Base-by-base conservation (phyloP, 2,888 invertebrate species). In the Campoletis raptor region DNA sequence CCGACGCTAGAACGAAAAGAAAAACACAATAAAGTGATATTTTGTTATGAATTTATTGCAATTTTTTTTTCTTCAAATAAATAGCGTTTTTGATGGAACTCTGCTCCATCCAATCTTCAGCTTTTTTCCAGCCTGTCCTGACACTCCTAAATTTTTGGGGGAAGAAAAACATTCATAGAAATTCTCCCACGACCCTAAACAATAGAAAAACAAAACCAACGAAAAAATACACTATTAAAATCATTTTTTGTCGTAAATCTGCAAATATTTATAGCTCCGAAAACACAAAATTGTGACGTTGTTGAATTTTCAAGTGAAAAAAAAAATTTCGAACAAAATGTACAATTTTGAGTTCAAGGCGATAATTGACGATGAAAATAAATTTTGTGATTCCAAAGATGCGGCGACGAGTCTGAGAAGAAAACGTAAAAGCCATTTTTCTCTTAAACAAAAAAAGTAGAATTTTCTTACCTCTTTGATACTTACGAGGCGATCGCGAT, bases 11-110 rank as follows among this genome's bases (percentile, higher is more conserved):
- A 73, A 77, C 15, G 40, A 54, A 81, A 30, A 83, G 54, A 66
- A 83, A 81, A 82, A 79, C 69, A 81, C 61, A 61, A 86, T 83
- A 83, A 84, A 84, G 74, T 84, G 81, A 84, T 86, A 86, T 86
- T 86, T 86, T 86, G 81, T 86, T 78, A 86, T 30, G 69, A 57
- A 48, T 86, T 86, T 84, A 86, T 86, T 86, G 67, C 40, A 40
- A n/a, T n/a, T 37, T 80, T 74, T 81, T 48, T 54, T 54, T 54
- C 9, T 15, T 61, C 69, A 69, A 24, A 69, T 42, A 69, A 69
- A 61, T 69, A 21, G 21, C 10, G 4, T n/a, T 66, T 69, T n/a
- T 40, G 30, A 30, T 61, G 61, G 6, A 30, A 30, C 6, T 30
- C 7, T 15, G 30, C 12, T 61, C 0, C 7, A 61, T 10, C 30